A percentile compares a stretch with the other conserved stretches of the same genome.
These are phyloP conservation scores for Capra hircus DNA, from an alignment of 2,113 vertebrate species.

Conservation along the genomic window DNA sequence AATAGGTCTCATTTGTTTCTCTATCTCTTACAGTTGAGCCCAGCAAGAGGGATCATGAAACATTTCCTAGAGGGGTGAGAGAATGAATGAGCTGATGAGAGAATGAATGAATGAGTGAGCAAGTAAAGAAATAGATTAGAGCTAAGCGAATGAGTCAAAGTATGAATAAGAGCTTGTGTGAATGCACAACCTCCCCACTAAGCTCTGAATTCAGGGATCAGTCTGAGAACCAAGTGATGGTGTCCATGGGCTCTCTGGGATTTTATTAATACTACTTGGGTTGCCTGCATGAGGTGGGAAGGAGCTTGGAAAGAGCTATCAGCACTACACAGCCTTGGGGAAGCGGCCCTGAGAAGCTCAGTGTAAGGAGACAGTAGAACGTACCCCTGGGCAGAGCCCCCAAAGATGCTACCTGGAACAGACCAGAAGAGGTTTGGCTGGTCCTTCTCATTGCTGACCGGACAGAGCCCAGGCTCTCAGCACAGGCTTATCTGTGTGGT, in stretches of 20 bases:
- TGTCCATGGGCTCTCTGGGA: neutral
- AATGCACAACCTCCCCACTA: neutral
- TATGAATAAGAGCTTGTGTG: neutral
- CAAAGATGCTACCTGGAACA: neutral
- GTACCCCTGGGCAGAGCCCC: neutral
- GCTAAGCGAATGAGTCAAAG: neutral
- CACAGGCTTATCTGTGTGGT: neutral
- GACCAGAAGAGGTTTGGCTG: neutral
- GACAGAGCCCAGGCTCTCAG: neutral
- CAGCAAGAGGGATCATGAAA: neutral
- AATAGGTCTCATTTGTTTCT: neutral
- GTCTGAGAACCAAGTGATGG: neutral
- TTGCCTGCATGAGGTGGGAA: neutral
- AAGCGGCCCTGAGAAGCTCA: neutral
- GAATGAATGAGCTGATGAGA: neutral
- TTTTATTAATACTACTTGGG: neutral
- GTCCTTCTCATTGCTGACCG: neutral
- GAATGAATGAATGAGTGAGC: neutral
- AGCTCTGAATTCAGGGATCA: neutral
- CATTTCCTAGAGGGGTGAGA: neutral
- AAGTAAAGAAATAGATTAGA: neutral
- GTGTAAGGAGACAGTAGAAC: neutral
- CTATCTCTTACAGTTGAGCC: neutral
- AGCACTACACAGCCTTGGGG: neutral
- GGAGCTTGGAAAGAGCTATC: neutral